Conservation (phyloP, 2,888 invertebrate genomes). For the Tridacna gigas region DNA sequence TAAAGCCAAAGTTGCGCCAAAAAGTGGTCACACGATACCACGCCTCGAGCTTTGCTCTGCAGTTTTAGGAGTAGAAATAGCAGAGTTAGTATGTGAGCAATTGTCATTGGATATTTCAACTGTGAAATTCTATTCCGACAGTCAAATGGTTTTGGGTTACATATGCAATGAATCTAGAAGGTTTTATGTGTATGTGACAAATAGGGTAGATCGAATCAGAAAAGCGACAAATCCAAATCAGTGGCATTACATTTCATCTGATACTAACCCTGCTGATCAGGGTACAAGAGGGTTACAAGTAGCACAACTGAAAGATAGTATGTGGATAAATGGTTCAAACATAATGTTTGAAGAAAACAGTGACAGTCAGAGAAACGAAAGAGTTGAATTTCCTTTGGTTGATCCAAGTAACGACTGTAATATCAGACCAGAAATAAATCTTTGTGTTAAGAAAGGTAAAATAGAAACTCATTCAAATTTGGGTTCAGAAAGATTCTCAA, state of each 20-base stretch:
- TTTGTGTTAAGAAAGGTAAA: background rate
- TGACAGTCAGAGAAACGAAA: background rate
- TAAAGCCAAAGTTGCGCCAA: conserved; percentile 65
- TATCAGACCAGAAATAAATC: conserved; percentile 30
- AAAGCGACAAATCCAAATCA: conserved; percentile 45
- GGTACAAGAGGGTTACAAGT: conserved; percentile 43
- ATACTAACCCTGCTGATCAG: conserved; percentile 56
- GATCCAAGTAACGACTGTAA: conserved; percentile 42
- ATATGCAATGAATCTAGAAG: conserved; percentile 55
- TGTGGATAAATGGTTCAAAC: conserved; percentile 54
- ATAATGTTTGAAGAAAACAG: background rate
- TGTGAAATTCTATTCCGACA: conserved; percentile 38
- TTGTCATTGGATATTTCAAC: conserved; percentile 7
- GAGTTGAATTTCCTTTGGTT: conserved; percentile 26
- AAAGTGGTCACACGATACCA: conserved; percentile 61
- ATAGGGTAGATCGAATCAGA: conserved; percentile 20
- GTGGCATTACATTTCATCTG: conserved; percentile 57
- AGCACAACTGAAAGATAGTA: conserved; percentile 5
- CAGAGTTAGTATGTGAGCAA: conserved; percentile 34
- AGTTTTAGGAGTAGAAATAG: conserved; percentile 59
- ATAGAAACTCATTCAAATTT: background rate
- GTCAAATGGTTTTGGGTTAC: conserved; percentile 62
- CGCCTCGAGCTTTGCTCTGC: conserved; percentile 66
- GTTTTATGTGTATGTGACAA: conserved; percentile 62
- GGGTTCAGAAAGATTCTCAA: conserved; percentile 54